phyloP scores from a whole-genome alignment of 2,113 vertebrate genomes.

The Gallinago jamesoni region DNA sequence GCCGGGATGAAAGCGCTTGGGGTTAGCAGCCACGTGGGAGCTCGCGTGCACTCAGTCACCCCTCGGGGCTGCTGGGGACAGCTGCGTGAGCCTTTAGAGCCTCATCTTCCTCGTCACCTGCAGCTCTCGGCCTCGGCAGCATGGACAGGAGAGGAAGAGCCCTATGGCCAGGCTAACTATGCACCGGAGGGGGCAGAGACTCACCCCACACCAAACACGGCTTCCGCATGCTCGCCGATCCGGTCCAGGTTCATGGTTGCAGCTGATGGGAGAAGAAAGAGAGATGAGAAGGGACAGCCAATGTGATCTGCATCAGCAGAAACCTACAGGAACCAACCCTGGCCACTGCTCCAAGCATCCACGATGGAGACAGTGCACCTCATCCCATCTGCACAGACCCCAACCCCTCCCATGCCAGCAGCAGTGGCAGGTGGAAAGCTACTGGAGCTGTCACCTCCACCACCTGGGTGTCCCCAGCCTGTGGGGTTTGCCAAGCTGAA shows the following conservation, averaged over 20 bases:
- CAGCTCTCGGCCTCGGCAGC: background rate
- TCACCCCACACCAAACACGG: constrained; percentile 97
- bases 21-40: background rate
- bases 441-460: background rate
- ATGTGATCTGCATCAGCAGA: accelerated
- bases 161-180: background rate
- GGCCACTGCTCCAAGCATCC: background rate
- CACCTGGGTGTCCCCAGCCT: background rate
- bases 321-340: background rate
- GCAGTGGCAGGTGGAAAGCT: accelerated
- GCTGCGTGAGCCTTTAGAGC: background rate
- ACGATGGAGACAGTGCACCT: accelerated
- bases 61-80: background rate
- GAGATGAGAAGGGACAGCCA: background rate
- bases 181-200: constrained; percentile 9
- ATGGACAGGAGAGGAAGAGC: background rate
- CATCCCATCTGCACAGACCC: background rate
- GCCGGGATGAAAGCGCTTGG: background rate
- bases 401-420: background rate
- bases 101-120: background rate
- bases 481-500: background rate
- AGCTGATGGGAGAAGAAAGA: constrained; percentile 54
- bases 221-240: constrained; percentile 95
- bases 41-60: background rate
- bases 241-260: constrained; percentile 90